Evolutionary conservation across 2,113 vertebrate genomes (phyloP), one percentile per base, ranked within the genome.

Genomic region (Podilymbus podiceps): DNA sequence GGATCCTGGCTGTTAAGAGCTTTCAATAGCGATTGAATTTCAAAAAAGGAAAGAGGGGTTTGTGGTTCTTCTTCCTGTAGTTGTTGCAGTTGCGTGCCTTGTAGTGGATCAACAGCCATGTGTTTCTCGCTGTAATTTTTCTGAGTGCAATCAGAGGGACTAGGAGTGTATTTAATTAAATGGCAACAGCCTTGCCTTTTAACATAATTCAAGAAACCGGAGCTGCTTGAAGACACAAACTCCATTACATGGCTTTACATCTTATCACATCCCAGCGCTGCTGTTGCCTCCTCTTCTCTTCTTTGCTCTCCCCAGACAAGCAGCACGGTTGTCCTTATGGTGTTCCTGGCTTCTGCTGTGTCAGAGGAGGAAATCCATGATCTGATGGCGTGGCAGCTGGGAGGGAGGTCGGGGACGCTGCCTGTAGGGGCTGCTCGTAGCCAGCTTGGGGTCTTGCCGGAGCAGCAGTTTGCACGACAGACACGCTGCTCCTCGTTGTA

Each of bases 381-480:
- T 35, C 47, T 2, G 0, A n/a, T 15, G 83, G 75, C 8, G 4
- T 18, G 79, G 83, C 69, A 90, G 89, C 60, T 22, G 82, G 74
- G 64, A 91, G 80, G 90, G 96, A 95, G 85, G 95, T 71, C 4
- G 31, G 93, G 82, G 78, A 31, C 2, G 47, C 72, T 95, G 93
- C 94, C 95, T 95, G 96, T 76, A 95, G 96, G 83, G 96, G 93
- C 93, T 94, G 96, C 92, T 95, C 83, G 7, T 20, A 77, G 92
- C 92, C 95, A 94, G 90, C 64, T 14, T 3, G 85, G 95, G 96
- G 93, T 93, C 93, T 25, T 13, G 72, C 92, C 0, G 44, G 85
- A 88, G 91, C 93, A 74, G 89, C 63, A 3, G 40, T 38, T 52
- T n/a, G 85, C 47, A 5, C 24, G 5, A 23, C 74, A 40, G 77